Conservation (phyloP, 2,888 invertebrate species). For the Amphimallon solstitiale region DNA sequence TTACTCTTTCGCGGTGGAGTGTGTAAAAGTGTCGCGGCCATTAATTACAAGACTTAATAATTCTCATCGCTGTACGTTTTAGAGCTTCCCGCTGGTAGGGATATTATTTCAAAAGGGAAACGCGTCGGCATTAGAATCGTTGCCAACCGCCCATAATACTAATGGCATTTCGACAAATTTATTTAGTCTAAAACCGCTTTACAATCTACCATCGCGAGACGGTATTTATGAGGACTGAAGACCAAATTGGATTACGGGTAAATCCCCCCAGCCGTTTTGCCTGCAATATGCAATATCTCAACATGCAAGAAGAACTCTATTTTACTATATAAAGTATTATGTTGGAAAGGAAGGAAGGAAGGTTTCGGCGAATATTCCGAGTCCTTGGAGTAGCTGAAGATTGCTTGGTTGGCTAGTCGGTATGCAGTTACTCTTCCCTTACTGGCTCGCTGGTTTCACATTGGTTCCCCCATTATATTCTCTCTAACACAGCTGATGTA, state of each 20-base stretch:
- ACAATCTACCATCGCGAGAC: conserved; percentile 21
- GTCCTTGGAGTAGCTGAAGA: not conserved
- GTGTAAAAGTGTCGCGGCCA: conserved; percentile 3
- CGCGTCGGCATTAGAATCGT: conserved; percentile 28
- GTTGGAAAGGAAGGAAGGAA: conserved; percentile 7
- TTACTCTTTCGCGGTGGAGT: not conserved
- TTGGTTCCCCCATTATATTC: conserved; percentile 10
- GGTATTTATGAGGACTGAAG: conserved; percentile 50
- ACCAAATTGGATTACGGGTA: conserved; percentile 53
- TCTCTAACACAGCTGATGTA: conserved; percentile 44
- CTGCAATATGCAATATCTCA: conserved; percentile 54
- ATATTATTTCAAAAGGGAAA: conserved; percentile 20
- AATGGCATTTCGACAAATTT: conserved; percentile 53
- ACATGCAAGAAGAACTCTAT: conserved; percentile 48
- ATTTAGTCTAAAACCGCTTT: conserved; percentile 47
- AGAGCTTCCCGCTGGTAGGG: not conserved
- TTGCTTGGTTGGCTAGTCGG: conserved; percentile 16
- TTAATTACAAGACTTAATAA: conserved; percentile 28
- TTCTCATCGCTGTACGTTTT: conserved; percentile 8
- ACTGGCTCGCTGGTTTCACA: not conserved
- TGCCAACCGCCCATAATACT: conserved; percentile 47
- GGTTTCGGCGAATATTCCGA: conserved; percentile 22
- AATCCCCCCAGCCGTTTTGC: conserved; percentile 48
- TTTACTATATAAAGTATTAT: conserved; percentile 45
- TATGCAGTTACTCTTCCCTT: conserved; percentile 14